Conservation (phyloP, 2,113 vertebrate species). For the Ascaphus truei region DNA sequence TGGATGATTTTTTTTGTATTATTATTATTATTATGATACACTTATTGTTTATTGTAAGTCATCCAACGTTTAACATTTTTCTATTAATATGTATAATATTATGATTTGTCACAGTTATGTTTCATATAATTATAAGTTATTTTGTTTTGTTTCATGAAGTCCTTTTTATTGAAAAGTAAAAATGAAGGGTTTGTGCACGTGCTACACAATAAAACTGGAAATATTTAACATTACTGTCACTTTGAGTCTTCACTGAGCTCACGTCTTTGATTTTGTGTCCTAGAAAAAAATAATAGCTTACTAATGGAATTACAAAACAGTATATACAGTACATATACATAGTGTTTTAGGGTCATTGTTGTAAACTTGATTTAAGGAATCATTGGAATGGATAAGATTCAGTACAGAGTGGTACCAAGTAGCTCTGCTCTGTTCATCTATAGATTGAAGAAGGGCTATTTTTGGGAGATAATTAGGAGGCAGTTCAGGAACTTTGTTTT, state of each 20-base stretch:
- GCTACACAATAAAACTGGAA: slow-evolving; percentile 66
- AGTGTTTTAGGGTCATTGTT: neutral
- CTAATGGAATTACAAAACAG: neutral
- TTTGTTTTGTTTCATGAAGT: slow-evolving; percentile 61
- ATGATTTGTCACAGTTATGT: slow-evolving; percentile 66
- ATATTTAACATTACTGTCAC: slow-evolving; percentile 29
- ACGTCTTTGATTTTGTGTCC: neutral
- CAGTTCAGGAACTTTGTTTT: too few relatives aligned
- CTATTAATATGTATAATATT: slow-evolving; percentile 62
- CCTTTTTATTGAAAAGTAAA: slow-evolving; percentile 58
- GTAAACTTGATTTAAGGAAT: neutral
- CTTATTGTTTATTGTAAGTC: slow-evolving; percentile 51
- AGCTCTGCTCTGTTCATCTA: too few relatives aligned
- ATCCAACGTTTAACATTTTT: slow-evolving; percentile 56
- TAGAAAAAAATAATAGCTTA: neutral
- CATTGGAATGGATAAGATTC: too few relatives aligned
- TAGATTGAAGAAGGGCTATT: too few relatives aligned
- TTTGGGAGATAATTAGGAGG: too few relatives aligned
- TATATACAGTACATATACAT: too few relatives aligned
- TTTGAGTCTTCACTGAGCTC: neutral
- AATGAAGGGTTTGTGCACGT: slow-evolving; percentile 58
- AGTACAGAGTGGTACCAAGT: too few relatives aligned
- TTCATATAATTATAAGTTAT: slow-evolving; percentile 71
- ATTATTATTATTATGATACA: slow-evolving; percentile 42
- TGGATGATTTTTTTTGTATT: slow-evolving; percentile 47